phyloP scores from a whole-genome alignment of 2,113 vertebrate genomes.

The Zingel zingel region DNA sequence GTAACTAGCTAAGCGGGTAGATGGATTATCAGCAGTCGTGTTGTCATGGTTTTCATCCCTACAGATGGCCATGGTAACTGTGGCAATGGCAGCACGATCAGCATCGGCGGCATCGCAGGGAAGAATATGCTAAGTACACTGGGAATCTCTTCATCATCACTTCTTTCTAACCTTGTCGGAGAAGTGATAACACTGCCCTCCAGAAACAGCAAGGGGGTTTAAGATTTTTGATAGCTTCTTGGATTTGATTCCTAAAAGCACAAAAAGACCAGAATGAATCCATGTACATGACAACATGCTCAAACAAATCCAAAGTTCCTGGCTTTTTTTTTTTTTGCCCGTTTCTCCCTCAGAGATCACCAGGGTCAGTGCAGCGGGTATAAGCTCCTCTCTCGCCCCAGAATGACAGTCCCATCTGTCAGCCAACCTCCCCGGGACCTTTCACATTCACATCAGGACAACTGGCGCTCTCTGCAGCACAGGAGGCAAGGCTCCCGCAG shows the following conservation, averaged over 20 bases:
- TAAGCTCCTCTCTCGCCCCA: conserved; percentile 64
- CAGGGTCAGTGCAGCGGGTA: conserved; percentile 53
- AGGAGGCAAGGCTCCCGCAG: conserved; percentile 3
- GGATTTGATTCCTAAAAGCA: not conserved
- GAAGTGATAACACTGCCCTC: not conserved
- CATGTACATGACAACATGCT: not conserved
- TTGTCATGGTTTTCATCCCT: conserved; percentile 76
- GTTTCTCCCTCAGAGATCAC: conserved; percentile 53
- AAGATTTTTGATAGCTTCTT: not conserved
- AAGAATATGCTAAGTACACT: conserved; percentile 26
- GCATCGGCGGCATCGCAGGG: conserved; percentile 49
- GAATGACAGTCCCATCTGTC: conserved; percentile 74
- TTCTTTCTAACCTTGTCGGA: conserved; percentile 16
- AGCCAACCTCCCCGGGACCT: conserved; percentile 55
- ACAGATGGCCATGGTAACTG: conserved; percentile 80
- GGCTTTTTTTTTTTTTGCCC: conserved; percentile 38
- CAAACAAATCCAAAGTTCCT: conserved; percentile 22
- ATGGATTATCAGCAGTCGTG: conserved; percentile 70
- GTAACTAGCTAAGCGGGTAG: conserved; percentile 38
- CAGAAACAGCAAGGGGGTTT: not conserved
- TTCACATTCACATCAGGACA: conserved; percentile 52
- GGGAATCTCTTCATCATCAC: conserved; percentile 15
- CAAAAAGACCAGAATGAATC: not conserved
- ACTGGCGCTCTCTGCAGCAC: conserved; percentile 27
- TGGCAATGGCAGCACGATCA: conserved; percentile 75